Evolutionary conservation across 92 coral and sea anemone genomes (phyloP).

Genomic region (Micromussa lordhowensis): DNA sequence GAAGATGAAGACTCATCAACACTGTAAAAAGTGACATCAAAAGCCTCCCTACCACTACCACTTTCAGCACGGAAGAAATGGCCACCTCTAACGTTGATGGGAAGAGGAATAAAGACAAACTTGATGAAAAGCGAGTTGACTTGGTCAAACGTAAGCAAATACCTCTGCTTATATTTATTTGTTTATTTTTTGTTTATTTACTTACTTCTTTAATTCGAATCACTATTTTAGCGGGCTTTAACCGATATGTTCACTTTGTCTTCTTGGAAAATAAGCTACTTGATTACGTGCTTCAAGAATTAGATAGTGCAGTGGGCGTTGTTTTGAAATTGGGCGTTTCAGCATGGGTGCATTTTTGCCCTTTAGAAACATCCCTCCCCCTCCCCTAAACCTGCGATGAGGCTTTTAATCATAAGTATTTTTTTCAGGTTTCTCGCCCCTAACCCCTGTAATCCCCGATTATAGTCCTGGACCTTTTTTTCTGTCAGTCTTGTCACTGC

Average conservation of each 20-base stretch:
- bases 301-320: conserved; percentile 7
- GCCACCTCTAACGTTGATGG: conserved; percentile 28
- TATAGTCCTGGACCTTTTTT: conserved; percentile 5
- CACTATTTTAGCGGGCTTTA: conserved; percentile 17
- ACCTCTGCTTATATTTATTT: too few relatives aligned
- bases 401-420: not conserved
- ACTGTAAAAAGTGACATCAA: too few relatives aligned
- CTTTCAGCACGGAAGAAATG: conserved; percentile 19
- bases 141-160: not conserved
- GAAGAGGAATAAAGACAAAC: conserved; percentile 26
- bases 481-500: not conserved
- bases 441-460: too few relatives aligned
- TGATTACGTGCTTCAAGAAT: conserved; percentile 6
- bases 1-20: too few relatives aligned
- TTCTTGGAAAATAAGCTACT: conserved; percentile 16
- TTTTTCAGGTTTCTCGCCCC: not conserved
- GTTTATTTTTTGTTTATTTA: too few relatives aligned
- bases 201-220: not conserved
- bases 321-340: conserved; percentile 21
- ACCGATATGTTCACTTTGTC: conserved; percentile 16
- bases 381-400: conserved; percentile 13
- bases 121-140: not conserved
- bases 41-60: too few relatives aligned
- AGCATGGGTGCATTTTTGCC: conserved; percentile 12
- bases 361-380: not conserved